Evolutionary conservation across 2,797 vertebrate genomes (phyloP), one percentile per base, ranked within the genome.

Genomic region (Lepus oiostolus): DNA sequence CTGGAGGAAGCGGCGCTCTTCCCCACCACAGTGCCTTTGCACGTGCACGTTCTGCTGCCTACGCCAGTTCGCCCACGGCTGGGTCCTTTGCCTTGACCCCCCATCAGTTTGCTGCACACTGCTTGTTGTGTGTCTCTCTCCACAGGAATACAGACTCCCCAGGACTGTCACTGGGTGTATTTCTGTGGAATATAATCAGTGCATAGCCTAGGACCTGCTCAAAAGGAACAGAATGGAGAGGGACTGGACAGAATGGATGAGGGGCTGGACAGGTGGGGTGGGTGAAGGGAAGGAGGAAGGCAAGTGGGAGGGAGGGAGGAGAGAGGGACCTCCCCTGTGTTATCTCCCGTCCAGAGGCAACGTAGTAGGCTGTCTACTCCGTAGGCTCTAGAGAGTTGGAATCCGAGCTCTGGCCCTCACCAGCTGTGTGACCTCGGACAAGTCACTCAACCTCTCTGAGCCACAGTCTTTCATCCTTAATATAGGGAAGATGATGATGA

Each of bases 341-440:
- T 77, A 52, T 60, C 26, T 32, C 17, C 62, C 5, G 13, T 21
- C 22, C 42, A 47, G 35, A 62, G 65, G 47, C 35, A 62, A 10
- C 28, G 38, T n/a, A 28, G 72, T 58, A 42, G 70, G 35, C 30
- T 47, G 58, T n/a, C 38, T 11, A 35, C 26, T 88, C 9, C 0
- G 2, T 13, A 11, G 54, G 14, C 24, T 84, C 52, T 32, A 52
- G n/a, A 72, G 47, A 77, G 26, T 50, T 93, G 54, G 71, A 58
- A 42, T 70, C 67, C 22, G 54, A 32, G 1, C 60, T 52, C 70
- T 75, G 50, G 22, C 47, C 24, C 63, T 88, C 32, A 8, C 52
- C 28, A n/a, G 62, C 67, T 74, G 60, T 88, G 89, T 79, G 80
- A 77, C 74, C 38, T 85, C 70, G 65, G 58, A 62, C 74, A 77